Conservation (phyloP, 2,797 vertebrate genomes). For the Pangasius djambal region DNA sequence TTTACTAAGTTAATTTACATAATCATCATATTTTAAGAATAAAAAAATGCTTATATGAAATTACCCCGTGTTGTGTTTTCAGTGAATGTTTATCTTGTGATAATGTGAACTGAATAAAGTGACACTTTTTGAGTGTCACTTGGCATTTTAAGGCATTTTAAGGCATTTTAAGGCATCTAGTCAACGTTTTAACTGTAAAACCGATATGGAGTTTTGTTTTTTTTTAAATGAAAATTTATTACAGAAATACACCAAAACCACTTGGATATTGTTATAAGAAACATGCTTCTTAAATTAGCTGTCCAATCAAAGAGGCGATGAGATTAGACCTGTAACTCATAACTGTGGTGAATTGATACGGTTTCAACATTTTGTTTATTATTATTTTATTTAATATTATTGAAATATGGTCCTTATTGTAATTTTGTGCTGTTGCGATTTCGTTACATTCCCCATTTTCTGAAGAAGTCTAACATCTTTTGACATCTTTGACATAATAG, state of each 20-base stretch:
- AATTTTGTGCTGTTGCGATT: neutral
- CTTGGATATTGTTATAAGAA: neutral
- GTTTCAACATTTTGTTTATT: neutral
- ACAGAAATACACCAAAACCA: neutral
- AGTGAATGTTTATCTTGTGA: neutral
- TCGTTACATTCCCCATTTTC: neutral
- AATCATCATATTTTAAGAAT: neutral
- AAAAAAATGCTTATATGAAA: neutral
- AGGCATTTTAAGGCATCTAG: neutral
- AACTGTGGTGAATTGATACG: neutral
- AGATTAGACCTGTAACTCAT: neutral
- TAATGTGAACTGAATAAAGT: neutral
- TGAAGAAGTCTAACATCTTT: neutral
- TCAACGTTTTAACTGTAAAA: neutral
- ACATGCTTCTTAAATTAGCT: neutral
- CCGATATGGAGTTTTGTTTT: neutral
- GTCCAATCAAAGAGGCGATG: neutral
- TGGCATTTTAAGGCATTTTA: neutral
- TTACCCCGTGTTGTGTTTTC: neutral
- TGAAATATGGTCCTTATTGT: neutral
- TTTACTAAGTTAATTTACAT: neutral
- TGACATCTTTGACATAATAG: neutral
- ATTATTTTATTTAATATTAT: neutral
- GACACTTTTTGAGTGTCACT: neutral
- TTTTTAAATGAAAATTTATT: neutral